phyloP scores from a whole-genome alignment of 2,888 invertebrate genomes.

The Epinotia demarniana region DNA sequence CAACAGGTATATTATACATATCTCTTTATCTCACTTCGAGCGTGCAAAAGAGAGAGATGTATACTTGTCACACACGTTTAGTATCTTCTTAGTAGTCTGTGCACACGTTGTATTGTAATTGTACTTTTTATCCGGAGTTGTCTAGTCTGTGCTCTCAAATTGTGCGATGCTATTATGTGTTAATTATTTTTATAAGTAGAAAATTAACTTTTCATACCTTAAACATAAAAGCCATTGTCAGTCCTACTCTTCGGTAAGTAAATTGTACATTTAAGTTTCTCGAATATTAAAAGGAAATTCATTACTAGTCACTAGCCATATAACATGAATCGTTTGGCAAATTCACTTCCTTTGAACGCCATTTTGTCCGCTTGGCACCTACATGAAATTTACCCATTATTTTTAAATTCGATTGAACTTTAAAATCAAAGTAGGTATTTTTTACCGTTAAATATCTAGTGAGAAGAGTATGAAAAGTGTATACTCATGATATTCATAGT shows the following conservation, averaged over 20 bases:
- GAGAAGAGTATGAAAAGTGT: not conserved
- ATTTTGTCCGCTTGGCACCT: constrained; percentile 41
- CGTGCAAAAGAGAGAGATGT: too few relatives aligned
- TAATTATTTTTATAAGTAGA: constrained; percentile 4
- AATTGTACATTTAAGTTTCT: not conserved
- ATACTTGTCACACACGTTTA: not conserved
- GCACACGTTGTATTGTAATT: too few relatives aligned
- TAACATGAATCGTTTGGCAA: constrained; percentile 19
- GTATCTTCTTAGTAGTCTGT: not conserved
- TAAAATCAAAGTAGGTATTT: not conserved
- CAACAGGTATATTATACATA: too few relatives aligned
- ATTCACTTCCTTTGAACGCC: constrained; percentile 21
- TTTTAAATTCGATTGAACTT: not conserved
- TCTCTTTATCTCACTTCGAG: too few relatives aligned
- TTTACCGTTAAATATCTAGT: too few relatives aligned
- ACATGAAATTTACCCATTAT: constrained; percentile 30
- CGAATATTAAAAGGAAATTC: not conserved
- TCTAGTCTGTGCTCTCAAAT: not conserved
- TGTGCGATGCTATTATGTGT: not conserved
- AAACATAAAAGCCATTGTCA: constrained; percentile 14
- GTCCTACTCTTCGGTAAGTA: constrained; percentile 1
- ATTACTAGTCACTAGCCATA: not conserved
- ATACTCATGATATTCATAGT: not conserved
- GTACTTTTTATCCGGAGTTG: too few relatives aligned
- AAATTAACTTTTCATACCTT: constrained; percentile 10